Evolutionary conservation across 2,797 vertebrate genomes (phyloP).

Genomic region (Xyrichtys novacula): DNA sequence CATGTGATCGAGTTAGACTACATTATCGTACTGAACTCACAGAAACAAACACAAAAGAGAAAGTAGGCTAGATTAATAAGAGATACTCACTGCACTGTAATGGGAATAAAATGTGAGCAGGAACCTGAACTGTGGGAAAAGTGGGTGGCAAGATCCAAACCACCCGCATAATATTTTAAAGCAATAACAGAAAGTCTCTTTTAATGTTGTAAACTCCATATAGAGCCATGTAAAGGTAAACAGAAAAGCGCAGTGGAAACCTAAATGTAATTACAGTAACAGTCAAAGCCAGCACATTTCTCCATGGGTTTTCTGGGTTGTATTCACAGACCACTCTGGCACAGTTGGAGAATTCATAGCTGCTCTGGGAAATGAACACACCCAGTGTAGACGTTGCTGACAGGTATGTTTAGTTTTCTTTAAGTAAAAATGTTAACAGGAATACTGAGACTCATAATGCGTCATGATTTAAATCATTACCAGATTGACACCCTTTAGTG

Average conservation of each 20-base stretch:
- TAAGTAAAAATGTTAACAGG: slow-evolving; percentile 23
- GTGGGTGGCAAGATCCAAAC: slow-evolving; percentile 15
- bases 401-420: slow-evolving; percentile 28
- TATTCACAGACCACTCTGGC: slow-evolving; percentile 41
- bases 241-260: slow-evolving; percentile 53
- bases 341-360: slow-evolving; percentile 39
- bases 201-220: slow-evolving; percentile 54
- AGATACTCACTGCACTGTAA: background rate
- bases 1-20: no score
- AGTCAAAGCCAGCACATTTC: slow-evolving; percentile 39
- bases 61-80: background rate
- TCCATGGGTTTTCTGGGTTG: slow-evolving; percentile 43
- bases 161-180: slow-evolving; percentile 12
- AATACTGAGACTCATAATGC: slow-evolving; percentile 3
- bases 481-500: slow-evolving; percentile 1
- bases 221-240: slow-evolving; percentile 47
- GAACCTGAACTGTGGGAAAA: slow-evolving; percentile 15
- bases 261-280: slow-evolving; percentile 44
- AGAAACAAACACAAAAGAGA: background rate
- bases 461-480: slow-evolving; percentile 18
- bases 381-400: slow-evolving; percentile 35
- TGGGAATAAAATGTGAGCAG: slow-evolving; percentile 1
- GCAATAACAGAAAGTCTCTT: slow-evolving; percentile 32
- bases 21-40: background rate
- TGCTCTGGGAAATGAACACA: slow-evolving; percentile 33